These are phyloP conservation scores for Plestiodon gilberti DNA, from an alignment of 2,113 vertebrate species.

Conservation along the genomic window DNA sequence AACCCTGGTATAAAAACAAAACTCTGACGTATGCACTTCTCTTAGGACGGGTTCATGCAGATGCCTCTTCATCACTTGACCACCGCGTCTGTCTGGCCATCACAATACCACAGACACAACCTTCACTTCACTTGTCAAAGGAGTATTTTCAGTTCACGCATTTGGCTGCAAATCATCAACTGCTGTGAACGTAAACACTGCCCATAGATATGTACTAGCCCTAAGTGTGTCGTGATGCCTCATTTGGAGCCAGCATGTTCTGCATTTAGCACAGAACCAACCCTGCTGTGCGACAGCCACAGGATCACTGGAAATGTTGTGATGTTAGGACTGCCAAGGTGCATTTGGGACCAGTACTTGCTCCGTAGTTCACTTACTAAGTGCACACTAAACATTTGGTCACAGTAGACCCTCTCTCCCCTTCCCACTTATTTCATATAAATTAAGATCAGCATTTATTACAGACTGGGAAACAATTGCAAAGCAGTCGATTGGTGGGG, in stretches of 20 bases:
- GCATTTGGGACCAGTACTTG: neutral
- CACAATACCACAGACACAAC: neutral
- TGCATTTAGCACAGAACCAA: neutral
- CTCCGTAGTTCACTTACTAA: neutral
- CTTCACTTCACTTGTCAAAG: neutral
- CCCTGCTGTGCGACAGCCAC: constrained; percentile 6
- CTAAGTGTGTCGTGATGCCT: neutral
- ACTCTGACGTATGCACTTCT: no score
- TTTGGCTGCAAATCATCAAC: neutral
- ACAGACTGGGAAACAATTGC: constrained; percentile 34
- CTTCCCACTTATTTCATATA: constrained; percentile 10
- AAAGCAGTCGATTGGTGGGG: constrained; percentile 22
- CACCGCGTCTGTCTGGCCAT: neutral
- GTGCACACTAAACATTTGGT: neutral
- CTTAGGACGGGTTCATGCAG: neutral
- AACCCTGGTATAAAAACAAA: no score
- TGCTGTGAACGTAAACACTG: no score
- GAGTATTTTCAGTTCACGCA: neutral
- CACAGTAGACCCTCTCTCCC: neutral
- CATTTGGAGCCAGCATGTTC: neutral
- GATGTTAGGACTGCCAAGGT: neutral
- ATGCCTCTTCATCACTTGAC: neutral
- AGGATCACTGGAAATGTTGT: neutral
- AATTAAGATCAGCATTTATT: constrained; percentile 9
- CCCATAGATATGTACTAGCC: neutral